Evolutionary conservation across 2,113 vertebrate species (phyloP).

Genomic region (Vicugna pacos): DNA sequence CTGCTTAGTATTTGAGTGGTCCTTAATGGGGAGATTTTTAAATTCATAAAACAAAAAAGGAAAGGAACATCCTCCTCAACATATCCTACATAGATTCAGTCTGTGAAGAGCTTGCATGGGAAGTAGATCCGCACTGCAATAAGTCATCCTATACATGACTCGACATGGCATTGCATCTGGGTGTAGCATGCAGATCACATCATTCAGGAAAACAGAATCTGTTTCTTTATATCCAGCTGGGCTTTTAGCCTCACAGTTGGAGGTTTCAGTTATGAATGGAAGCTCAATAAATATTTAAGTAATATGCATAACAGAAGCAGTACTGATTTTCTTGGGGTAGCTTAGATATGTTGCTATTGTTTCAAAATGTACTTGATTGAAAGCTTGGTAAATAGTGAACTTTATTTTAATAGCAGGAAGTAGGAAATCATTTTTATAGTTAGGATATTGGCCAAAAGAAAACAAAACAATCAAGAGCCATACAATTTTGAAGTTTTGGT

Average conservation of each 20-base stretch:
- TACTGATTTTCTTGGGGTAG: conserved; percentile 27
- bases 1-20: neutral
- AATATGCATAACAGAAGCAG: conserved; percentile 32
- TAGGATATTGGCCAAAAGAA: conserved; percentile 8
- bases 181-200: neutral
- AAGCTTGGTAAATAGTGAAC: conserved; percentile 9
- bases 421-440: conserved; percentile 42
- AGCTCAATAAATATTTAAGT: conserved; percentile 56
- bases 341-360: neutral
- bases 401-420: conserved; percentile 51
- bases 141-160: conserved; percentile 2
- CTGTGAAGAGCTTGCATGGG: conserved; percentile 17
- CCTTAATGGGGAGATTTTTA: neutral
- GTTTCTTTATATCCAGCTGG: neutral
- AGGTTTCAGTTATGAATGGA: conserved; percentile 54
- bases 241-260: neutral
- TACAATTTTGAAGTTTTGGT: neutral
- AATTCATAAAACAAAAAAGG: conserved; percentile 48
- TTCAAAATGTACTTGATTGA: conserved; percentile 50
- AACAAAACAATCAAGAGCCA: conserved; percentile 9
- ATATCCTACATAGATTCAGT: neutral
- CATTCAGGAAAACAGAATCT: neutral
- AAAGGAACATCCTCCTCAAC: conserved; percentile 27
- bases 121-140: neutral
- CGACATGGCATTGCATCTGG: neutral